These are phyloP conservation scores for Camelus bactrianus DNA, from an alignment of 2,113 vertebrate species.

Conservation along the genomic window DNA sequence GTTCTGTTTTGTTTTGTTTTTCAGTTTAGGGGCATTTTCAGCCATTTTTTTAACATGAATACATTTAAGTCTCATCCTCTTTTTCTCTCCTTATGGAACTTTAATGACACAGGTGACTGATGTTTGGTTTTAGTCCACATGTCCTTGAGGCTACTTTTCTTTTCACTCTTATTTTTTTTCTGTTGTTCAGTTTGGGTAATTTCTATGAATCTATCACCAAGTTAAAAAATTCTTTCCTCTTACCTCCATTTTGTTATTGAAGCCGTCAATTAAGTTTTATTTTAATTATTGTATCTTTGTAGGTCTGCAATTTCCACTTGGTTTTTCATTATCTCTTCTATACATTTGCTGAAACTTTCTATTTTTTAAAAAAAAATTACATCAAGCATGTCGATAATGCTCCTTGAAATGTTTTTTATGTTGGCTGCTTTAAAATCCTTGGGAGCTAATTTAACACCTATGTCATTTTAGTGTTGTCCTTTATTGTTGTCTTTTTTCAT, in stretches of 20 bases:
- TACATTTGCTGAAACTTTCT: background rate
- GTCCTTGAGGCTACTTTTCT: background rate
- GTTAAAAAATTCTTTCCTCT: background rate
- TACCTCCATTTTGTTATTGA: background rate
- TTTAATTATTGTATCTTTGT: background rate
- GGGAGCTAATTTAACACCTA: background rate
- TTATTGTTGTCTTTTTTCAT: background rate
- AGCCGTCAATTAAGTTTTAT: background rate
- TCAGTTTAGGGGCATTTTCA: background rate
- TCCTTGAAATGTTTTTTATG: background rate
- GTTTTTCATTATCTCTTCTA: background rate
- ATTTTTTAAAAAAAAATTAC: background rate
- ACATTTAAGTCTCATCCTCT: background rate
- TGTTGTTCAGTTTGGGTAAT: background rate
- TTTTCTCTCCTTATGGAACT: background rate
- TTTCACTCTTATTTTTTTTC: background rate
- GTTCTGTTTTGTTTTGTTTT: background rate
- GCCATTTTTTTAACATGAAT: background rate
- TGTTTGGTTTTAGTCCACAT: background rate
- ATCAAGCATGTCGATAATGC: background rate
- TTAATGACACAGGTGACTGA: background rate
- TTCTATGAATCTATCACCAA: background rate
- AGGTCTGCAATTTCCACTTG: background rate
- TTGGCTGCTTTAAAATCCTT: background rate
- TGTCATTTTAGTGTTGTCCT: background rate